Percentiles rank a stretch among this genome's conserved stretches.
These are phyloP conservation scores for Ephydatia muelleri DNA, from an alignment of 37 sponge, comb jelly and placozoan genomes.

Conservation along the genomic window DNA sequence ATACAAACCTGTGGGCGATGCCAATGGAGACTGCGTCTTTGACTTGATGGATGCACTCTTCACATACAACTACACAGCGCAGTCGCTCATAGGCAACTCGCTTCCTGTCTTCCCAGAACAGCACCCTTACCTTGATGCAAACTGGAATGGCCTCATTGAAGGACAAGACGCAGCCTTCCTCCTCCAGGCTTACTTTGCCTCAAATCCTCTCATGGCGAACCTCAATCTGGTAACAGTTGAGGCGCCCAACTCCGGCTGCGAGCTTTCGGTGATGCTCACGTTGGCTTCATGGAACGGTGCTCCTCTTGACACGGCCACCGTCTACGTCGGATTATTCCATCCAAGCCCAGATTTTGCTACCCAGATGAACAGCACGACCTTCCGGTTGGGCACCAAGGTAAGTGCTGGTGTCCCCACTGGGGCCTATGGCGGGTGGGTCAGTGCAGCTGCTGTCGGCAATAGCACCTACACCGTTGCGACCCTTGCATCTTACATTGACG, in stretches of 20 bases:
- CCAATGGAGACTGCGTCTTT: conserved; percentile 70
- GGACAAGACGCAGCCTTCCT: conserved; percentile 48
- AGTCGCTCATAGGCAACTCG: not conserved
- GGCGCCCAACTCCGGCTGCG: conserved; percentile 60
- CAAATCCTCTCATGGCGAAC: conserved; percentile 43
- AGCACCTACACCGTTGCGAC: not conserved
- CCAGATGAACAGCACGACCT: conserved; percentile 40
- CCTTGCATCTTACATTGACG: not conserved
- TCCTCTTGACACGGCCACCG: not conserved
- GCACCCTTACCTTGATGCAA: conserved; percentile 63
- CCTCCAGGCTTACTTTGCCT: conserved; percentile 29
- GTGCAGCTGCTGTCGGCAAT: not conserved
- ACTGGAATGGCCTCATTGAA: conserved; percentile 56
- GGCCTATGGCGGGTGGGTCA: conserved; percentile 71
- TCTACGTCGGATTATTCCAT: conserved; percentile 63
- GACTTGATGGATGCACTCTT: conserved; percentile 54
- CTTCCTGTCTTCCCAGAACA: conserved; percentile 16
- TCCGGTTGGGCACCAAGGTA: conserved; percentile 40
- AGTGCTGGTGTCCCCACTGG: conserved; percentile 10
- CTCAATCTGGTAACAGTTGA: conserved; percentile 35
- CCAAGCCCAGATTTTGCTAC: conserved; percentile 27
- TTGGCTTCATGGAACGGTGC: conserved; percentile 25
- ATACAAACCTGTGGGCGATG: conserved; percentile 31
- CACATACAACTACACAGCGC: conserved; percentile 2
- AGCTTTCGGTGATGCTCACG: conserved; percentile 57